Percentiles rank a stretch among this genome's conserved stretches.
phyloP scores from a whole-genome alignment of 2,888 invertebrate species.

The Nasonovia ribisnigri region DNA sequence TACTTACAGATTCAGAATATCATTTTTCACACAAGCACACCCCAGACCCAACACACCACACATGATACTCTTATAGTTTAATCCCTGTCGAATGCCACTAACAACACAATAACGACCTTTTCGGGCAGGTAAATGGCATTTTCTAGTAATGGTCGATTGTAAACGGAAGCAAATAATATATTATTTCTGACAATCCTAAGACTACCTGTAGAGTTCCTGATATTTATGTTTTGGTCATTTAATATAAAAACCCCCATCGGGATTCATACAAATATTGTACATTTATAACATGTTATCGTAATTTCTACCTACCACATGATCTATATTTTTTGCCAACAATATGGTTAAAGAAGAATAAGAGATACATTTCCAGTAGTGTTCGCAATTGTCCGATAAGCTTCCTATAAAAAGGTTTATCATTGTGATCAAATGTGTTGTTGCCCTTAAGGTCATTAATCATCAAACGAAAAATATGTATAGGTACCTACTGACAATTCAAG shows the following conservation, averaged over 20 bases:
- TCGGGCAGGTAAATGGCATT: neutral
- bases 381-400: neutral
- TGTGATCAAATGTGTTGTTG: neutral
- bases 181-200: neutral
- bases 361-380: neutral
- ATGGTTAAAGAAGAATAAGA: neutral
- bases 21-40: neutral
- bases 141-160: neutral
- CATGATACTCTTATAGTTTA: neutral
- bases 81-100: neutral
- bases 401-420: neutral
- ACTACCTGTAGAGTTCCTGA: neutral
- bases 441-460: neutral
- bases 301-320: neutral
- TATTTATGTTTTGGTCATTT: neutral
- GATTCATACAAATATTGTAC: slow-evolving; percentile 7
- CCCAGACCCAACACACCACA: neutral
- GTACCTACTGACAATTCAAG: neutral
- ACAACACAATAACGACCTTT: neutral
- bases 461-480: neutral
- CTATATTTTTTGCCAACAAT: neutral
- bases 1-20: neutral
- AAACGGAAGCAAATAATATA: neutral
- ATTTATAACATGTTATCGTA: neutral
- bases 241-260: neutral